Percentiles rank a stretch among this genome's conserved stretches.
Evolutionary conservation across 2,113 vertebrate species (phyloP).

Genomic region (Catagonus wagneri): DNA sequence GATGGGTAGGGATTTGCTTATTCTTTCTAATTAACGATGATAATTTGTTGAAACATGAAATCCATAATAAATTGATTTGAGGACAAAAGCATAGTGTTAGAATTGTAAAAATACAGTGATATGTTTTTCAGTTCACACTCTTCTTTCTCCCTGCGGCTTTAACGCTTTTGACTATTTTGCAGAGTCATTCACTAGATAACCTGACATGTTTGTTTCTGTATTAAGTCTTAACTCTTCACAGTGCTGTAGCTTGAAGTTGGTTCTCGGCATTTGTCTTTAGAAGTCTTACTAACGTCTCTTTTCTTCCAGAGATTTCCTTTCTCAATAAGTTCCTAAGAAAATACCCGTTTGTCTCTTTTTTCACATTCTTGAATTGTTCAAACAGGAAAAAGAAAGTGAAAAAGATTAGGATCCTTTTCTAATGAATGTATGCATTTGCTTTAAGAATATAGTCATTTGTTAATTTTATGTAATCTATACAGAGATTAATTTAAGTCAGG

Average conservation of each 20-base stretch:
- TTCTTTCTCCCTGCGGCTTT: slow-evolving; percentile 46
- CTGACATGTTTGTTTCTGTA: slow-evolving; percentile 60
- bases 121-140: slow-evolving; percentile 29
- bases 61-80: slow-evolving; percentile 34
- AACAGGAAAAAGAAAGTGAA: slow-evolving; percentile 4
- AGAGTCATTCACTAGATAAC: slow-evolving; percentile 61
- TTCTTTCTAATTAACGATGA: slow-evolving; percentile 36
- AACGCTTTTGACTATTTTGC: slow-evolving; percentile 59
- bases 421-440: slow-evolving; percentile 9
- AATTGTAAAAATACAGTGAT: slow-evolving; percentile 23
- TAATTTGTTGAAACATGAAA: slow-evolving; percentile 13
- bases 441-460: slow-evolving; percentile 40
- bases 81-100: slow-evolving; percentile 52
- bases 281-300: slow-evolving; percentile 46
- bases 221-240: slow-evolving; percentile 64
- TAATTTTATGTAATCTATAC: slow-evolving; percentile 18
- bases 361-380: slow-evolving; percentile 16
- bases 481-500: not conserved
- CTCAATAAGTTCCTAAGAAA: slow-evolving; percentile 19
- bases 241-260: slow-evolving; percentile 44
- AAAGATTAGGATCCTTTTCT: not conserved
- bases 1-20: not conserved
- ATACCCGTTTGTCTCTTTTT: not conserved
- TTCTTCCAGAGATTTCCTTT: slow-evolving; percentile 53
- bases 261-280: slow-evolving; percentile 66